Base-by-base conservation (phyloP, 2,888 invertebrate genomes). In the Hydroisotoma schaefferi region DNA sequence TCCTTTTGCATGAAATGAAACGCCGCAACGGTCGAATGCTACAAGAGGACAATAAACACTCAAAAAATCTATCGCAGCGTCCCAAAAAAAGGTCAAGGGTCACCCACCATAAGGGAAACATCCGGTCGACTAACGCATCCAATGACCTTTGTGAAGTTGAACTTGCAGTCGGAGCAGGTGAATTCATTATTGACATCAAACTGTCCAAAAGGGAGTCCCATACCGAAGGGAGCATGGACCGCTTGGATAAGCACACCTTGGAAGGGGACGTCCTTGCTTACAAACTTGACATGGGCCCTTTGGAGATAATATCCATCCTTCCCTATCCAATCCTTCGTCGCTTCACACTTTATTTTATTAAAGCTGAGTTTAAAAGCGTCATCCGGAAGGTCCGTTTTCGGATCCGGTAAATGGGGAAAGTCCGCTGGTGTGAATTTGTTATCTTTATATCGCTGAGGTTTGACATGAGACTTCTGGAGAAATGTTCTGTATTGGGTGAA, bases 181-280 rank as follows among this genome's bases (percentile, higher is more conserved):
- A 67, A 61, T 33, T 67, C 66, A 0, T 61, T 44, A 18, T 54
- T 52, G 2, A 44, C 43, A 23, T 61, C 61, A 25, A 67, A 67
- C 10, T 61, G 63, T 12, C 66, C 66, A 37, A 67, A 67, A 1
- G 66, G 66, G 23, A 67, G 63, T 4, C 66, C 66, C 5, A 66
- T 8, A 2, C 61, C 63, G 25, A 63, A 63, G 8, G 66, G 63
- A 1, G 58, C 58, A 44, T 67, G 66, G 10, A 59, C 57, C 3
- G 51, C 66, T 53, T 66, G 66, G 5, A 63, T 57, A 6, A 66
- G 18, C 1, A 63, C n/a, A 10, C 63, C 62, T 27, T 61, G 60
- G 52, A 63, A 57, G 3, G 33, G n/a, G 33, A 56, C 23, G n/a
- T 26, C 54, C n/a, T n/a, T n/a, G 1, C 60, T 57, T 12, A 27